phyloP scores from a whole-genome alignment of 2,797 vertebrate genomes.

The Oceanodroma leucorhoa region DNA sequence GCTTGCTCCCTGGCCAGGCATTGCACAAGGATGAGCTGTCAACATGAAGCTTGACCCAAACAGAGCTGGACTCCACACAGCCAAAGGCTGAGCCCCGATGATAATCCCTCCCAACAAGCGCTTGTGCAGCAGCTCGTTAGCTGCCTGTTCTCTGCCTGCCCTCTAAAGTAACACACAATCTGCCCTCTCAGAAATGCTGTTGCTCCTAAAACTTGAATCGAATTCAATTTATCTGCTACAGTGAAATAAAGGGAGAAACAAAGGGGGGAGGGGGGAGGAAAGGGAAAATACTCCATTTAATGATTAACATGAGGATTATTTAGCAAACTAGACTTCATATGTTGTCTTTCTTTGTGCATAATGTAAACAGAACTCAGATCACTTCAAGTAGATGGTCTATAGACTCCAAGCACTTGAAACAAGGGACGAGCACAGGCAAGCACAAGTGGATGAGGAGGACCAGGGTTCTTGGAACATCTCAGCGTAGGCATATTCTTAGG shows the following conservation, averaged over 20 bases:
- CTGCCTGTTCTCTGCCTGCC: background rate
- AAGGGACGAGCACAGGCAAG: background rate
- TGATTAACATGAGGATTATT: background rate
- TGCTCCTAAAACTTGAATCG: background rate
- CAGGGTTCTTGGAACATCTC: background rate
- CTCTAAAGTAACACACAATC: background rate
- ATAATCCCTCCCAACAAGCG: background rate
- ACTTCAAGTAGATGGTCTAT: background rate
- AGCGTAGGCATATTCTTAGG: background rate
- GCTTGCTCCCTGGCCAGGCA: background rate
- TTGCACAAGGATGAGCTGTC: background rate
- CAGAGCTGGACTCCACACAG: background rate
- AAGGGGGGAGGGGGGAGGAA: background rate
- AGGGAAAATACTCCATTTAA: background rate
- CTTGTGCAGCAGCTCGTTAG: background rate
- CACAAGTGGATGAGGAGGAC: background rate
- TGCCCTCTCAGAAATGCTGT: background rate
- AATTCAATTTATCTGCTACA: background rate
- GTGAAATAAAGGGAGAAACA: background rate
- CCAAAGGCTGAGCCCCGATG: rapidly evolving
- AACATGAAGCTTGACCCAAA: background rate
- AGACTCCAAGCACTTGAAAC: background rate
- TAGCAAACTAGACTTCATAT: background rate
- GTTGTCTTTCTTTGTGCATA: background rate
- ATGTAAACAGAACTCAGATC: background rate